Percentiles rank a stretch among this genome's conserved stretches.
phyloP scores from a whole-genome alignment of 2,888 invertebrate species.

The Caprella mutica region DNA sequence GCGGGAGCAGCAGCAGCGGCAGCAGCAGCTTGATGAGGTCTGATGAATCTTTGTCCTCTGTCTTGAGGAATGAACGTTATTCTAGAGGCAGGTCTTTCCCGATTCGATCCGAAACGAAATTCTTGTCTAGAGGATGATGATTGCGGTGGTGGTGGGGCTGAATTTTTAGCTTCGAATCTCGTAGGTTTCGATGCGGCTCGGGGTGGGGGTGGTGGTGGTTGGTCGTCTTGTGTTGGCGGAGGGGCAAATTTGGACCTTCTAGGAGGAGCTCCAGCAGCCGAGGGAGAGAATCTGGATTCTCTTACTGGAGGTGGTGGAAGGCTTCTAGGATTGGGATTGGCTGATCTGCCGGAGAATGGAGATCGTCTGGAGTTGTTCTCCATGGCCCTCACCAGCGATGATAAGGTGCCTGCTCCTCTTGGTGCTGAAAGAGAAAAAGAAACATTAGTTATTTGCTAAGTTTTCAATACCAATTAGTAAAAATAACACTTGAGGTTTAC shows the following conservation, averaged over 20 bases:
- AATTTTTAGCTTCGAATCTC: neutral
- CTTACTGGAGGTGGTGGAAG: conserved; percentile 1
- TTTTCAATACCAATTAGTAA: too few species aligned
- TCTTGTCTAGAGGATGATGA: neutral
- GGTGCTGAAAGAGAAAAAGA: conserved; percentile 2
- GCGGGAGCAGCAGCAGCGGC: conserved; percentile 14
- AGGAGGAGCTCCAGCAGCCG: too few species aligned
- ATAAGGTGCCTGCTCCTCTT: conserved; percentile 18
- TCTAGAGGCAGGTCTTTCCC: conserved; percentile 9
- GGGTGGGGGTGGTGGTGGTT: neutral
- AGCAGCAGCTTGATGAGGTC: conserved; percentile 12
- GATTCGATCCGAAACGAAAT: conserved; percentile 17
- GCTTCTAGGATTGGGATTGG: neutral
- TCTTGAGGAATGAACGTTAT: conserved; percentile 22
- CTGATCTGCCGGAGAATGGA: neutral
- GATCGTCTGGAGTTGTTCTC: conserved; percentile 9
- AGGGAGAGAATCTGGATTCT: neutral
- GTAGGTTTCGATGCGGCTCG: neutral
- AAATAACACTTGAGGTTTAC: too few species aligned
- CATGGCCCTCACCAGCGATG: conserved; percentile 22
- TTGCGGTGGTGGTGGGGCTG: neutral
- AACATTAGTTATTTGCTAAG: too few species aligned
- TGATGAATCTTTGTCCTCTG: conserved; percentile 16
- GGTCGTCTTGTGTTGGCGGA: neutral
- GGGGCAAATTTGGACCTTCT: neutral